These are phyloP conservation scores for Falco punctatus DNA, from an alignment of 2,113 vertebrate species.

Conservation along the genomic window DNA sequence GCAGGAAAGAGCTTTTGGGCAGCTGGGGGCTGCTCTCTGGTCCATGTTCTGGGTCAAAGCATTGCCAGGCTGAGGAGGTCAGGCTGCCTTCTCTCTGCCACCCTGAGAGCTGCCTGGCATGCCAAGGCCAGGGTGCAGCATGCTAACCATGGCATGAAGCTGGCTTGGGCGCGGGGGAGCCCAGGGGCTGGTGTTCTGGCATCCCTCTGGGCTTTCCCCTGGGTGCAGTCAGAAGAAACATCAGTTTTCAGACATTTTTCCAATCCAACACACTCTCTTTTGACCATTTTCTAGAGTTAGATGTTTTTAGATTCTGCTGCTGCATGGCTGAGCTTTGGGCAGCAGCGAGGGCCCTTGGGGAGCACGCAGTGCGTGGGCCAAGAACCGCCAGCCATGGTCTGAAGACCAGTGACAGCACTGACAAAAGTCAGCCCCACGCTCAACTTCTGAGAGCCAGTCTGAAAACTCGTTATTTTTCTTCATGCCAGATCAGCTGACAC, in stretches of 20 bases:
- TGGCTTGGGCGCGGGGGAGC: background rate
- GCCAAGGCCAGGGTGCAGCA: background rate
- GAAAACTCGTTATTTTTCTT: background rate
- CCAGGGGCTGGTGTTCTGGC: background rate
- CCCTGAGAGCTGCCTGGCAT: no score
- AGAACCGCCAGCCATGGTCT: background rate
- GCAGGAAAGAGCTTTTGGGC: background rate
- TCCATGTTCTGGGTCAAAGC: rapidly evolving
- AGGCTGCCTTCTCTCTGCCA: background rate
- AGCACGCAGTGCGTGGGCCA: background rate
- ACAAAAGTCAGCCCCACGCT: background rate
- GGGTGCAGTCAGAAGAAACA: background rate
- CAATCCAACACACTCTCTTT: background rate
- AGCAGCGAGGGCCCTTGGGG: background rate
- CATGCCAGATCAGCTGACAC: background rate
- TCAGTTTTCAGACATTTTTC: background rate
- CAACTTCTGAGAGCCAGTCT: background rate
- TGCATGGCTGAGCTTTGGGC: background rate
- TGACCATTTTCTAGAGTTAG: background rate
- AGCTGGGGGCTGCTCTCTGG: background rate
- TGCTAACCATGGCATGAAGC: no score
- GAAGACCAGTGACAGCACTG: background rate
- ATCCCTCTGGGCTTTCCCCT: background rate
- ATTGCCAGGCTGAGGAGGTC: background rate
- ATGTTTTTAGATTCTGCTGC: background rate